These are phyloP conservation scores for Baccha elongata DNA, from an alignment of 2,888 invertebrate genomes.

Conservation along the genomic window DNA sequence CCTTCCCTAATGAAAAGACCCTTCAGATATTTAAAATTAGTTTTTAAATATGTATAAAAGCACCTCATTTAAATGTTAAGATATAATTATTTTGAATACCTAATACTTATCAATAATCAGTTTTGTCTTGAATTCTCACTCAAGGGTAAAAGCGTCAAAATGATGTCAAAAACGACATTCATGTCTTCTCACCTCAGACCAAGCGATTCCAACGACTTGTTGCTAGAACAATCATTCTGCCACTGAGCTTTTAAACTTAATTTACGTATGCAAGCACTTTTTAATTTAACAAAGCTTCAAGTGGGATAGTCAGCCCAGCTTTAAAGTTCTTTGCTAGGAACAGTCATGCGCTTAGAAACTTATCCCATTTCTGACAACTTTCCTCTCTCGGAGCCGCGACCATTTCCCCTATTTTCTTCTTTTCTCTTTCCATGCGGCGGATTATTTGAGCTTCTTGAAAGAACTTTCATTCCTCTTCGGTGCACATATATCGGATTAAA, in stretches of 20 bases:
- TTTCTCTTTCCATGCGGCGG: conserved; percentile 16
- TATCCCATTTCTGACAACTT: neutral
- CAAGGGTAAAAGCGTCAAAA: too few relatives aligned
- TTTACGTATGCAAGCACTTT: neutral
- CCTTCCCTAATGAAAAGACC: too few relatives aligned
- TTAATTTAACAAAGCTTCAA: conserved; percentile 29
- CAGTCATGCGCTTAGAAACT: conserved; percentile 42
- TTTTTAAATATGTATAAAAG: too few relatives aligned
- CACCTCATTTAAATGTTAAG: too few relatives aligned
- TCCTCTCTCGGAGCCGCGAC: neutral
- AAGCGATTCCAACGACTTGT: conserved; percentile 60
- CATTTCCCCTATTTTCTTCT: conserved; percentile 11
- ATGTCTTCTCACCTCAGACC: too few relatives aligned
- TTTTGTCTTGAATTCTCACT: too few relatives aligned
- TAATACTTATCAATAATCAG: too few relatives aligned
- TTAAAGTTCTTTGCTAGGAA: conserved; percentile 20
- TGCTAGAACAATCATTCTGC: conserved; percentile 25
- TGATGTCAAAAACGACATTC: too few relatives aligned
- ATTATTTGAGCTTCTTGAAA: conserved; percentile 8
- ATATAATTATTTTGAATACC: too few relatives aligned
- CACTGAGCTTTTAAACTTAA: conserved; percentile 32
- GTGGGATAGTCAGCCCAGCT: conserved; percentile 3
- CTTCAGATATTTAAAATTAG: too few relatives aligned
- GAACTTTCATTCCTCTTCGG: conserved; percentile 19
- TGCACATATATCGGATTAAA: conserved; percentile 52